phyloP scores from a whole-genome alignment of 2,113 vertebrate genomes.

The Xyliphius kryptos region DNA sequence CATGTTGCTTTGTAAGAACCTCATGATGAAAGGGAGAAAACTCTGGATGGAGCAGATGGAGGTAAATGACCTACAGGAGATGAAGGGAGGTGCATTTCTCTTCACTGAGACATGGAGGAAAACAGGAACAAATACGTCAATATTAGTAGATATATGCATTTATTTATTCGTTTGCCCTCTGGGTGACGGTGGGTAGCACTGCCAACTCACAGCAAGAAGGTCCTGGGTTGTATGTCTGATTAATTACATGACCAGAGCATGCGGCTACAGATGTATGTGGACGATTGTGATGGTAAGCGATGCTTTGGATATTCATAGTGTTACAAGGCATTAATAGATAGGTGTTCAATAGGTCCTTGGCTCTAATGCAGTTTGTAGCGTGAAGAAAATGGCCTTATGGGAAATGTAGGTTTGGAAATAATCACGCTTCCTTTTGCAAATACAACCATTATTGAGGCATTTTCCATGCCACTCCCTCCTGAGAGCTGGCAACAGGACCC shows the following conservation, averaged over 20 bases:
- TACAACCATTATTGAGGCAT: slow-evolving; percentile 34
- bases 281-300: slow-evolving; percentile 4
- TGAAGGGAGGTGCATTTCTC: slow-evolving; percentile 12
- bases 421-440: slow-evolving; percentile 36
- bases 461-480: slow-evolving; percentile 17
- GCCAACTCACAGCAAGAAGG: too few species aligned
- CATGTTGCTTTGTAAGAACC: slow-evolving; percentile 27
- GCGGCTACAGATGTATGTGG: slow-evolving; percentile 17
- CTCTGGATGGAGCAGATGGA: slow-evolving; percentile 24
- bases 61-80: slow-evolving; percentile 23
- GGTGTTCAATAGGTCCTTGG: not conserved
- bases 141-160: too few species aligned
- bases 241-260: slow-evolving; percentile 31
- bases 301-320: not conserved
- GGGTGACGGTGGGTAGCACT: too few species aligned
- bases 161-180: too few species aligned
- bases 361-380: not conserved
- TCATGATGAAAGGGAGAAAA: slow-evolving; percentile 24
- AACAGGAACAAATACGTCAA: too few species aligned
- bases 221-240: too few species aligned
- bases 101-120: not conserved
- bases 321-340: slow-evolving; percentile 9
- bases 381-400: slow-evolving; percentile 28
- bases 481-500: slow-evolving; percentile 9
- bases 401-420: slow-evolving; percentile 36